Evolutionary conservation across 2,797 vertebrate species (phyloP).

Genomic region (Taeniopygia guttata): DNA sequence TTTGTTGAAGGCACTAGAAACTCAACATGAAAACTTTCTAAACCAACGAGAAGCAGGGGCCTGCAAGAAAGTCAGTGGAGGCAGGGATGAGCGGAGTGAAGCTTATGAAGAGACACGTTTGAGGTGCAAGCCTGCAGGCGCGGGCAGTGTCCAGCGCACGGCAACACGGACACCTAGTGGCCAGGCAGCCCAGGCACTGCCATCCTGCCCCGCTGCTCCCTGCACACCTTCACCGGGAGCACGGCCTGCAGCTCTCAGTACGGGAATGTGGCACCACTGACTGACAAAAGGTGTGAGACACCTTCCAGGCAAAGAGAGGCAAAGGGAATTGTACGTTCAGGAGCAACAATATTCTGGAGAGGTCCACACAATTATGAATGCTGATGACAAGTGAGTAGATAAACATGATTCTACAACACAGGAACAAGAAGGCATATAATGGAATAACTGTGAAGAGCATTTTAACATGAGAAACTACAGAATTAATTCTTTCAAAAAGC

Average conservation of each 20-base stretch:
- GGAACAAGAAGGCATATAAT: background rate
- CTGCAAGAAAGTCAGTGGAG: background rate
- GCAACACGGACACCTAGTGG: background rate
- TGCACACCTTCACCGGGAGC: fast-evolving
- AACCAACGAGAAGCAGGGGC: fast-evolving
- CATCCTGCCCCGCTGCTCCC: fast-evolving
- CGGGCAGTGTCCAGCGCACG: fast-evolving
- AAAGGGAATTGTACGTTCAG: background rate
- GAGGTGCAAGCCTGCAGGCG: background rate
- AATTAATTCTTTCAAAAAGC: background rate
- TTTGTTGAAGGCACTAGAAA: background rate
- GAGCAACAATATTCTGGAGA: background rate
- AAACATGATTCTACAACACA: background rate
- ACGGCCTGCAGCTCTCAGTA: fast-evolving
- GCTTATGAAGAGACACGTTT: background rate
- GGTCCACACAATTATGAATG: background rate
- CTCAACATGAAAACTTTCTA: background rate
- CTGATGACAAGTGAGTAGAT: background rate
- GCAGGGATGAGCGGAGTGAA: background rate
- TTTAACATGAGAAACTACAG: background rate
- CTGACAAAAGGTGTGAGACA: background rate
- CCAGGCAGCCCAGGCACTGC: background rate
- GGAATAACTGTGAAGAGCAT: background rate
- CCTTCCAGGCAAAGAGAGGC: background rate
- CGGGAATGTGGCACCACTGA: background rate